phyloP scores from a whole-genome alignment of 2,888 invertebrate genomes.

The Pristionchus entomophagus region DNA sequence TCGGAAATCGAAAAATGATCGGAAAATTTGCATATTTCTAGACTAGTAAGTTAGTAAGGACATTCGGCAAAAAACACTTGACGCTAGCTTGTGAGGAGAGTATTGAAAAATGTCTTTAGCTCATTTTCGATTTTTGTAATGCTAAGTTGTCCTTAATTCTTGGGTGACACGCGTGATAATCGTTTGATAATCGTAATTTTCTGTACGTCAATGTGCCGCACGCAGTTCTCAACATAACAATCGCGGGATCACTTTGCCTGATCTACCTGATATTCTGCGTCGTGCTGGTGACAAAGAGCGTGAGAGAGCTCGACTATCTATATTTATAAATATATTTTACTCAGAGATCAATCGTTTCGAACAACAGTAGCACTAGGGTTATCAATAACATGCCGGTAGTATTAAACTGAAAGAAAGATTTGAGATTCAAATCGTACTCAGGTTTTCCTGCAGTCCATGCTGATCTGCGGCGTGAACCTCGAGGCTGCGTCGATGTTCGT shows the following conservation, averaged over 20 bases:
- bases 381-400: background rate
- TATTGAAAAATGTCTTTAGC: too few relatives aligned
- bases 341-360: background rate
- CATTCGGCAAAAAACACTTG: too few relatives aligned
- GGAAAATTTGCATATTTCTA: background rate
- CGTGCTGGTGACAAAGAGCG: background rate
- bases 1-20: background rate
- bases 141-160: too few relatives aligned
- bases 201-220: background rate
- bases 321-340: background rate
- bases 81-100: too few relatives aligned
- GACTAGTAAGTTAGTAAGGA: too few relatives aligned
- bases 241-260: background rate
- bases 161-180: too few relatives aligned
- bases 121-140: too few relatives aligned
- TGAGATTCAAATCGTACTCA: background rate
- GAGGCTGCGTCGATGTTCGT: background rate
- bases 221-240: background rate
- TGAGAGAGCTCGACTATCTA: background rate
- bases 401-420: too few relatives aligned
- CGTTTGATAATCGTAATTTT: background rate
- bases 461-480: background rate
- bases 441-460: background rate
- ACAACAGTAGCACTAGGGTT: background rate
- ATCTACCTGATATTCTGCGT: background rate